Evolutionary conservation across 1,140 invertebrate genomes (phyloP).

Genomic region (Plectrocnemia conspersa): DNA sequence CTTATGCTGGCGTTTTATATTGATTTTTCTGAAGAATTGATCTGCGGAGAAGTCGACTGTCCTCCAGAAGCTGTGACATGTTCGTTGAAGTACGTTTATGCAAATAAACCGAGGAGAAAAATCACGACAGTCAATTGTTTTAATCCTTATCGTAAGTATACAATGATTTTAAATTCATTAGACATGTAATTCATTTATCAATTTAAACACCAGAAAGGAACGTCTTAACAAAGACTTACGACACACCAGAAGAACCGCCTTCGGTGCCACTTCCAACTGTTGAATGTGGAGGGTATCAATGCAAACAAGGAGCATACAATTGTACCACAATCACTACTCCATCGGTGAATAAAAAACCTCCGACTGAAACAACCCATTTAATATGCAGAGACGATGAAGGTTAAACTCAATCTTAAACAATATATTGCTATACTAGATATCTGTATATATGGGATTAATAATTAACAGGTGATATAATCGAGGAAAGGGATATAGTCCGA

Average conservation of each 20-base stretch:
- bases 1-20: neutral
- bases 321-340: slow-evolving; percentile 31
- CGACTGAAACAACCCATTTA: slow-evolving; percentile 30
- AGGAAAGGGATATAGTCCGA: slow-evolving; percentile 28
- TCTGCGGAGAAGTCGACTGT: slow-evolving; percentile 29
- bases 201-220: slow-evolving; percentile 6
- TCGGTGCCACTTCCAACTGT: slow-evolving; percentile 17
- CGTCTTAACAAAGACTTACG: slow-evolving; percentile 6
- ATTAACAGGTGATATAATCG: slow-evolving; percentile 25
- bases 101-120: slow-evolving; percentile 25
- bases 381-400: slow-evolving; percentile 30
- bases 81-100: slow-evolving; percentile 26
- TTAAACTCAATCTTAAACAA: too few species aligned
- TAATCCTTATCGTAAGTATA: slow-evolving; percentile 25
- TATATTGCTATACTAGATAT: too few species aligned
- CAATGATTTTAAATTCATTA: neutral
- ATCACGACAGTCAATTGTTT: slow-evolving; percentile 31
- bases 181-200: neutral
- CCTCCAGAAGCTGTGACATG: slow-evolving; percentile 23
- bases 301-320: slow-evolving; percentile 29
- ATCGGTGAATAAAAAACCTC: slow-evolving; percentile 16
- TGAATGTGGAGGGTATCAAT: slow-evolving; percentile 27
- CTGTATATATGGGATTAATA: neutral
- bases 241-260: slow-evolving; percentile 5
- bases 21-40: neutral